A percentile compares a stretch with the other conserved stretches of the same genome.
Evolutionary conservation across 2,888 invertebrate species (phyloP).

Genomic region (Oscheius sp.): DNA sequence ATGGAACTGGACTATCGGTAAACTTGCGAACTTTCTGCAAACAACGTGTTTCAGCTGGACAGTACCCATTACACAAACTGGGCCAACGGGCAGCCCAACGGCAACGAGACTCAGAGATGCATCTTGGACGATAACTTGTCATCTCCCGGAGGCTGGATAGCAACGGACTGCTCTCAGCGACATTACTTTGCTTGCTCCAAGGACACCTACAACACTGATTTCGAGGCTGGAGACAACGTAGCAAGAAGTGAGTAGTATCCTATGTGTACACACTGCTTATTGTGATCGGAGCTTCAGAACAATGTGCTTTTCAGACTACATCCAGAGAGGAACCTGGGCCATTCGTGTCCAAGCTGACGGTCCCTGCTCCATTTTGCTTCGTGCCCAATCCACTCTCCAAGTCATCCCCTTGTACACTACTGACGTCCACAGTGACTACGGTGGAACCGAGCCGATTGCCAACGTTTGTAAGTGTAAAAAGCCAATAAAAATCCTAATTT

Average conservation of each 20-base stretch:
- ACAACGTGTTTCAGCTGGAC: constrained; percentile 25
- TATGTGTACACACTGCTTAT: background rate
- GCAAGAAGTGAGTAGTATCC: background rate
- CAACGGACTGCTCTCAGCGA: constrained; percentile 42
- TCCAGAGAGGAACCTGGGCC: constrained; percentile 58
- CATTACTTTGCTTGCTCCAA: constrained; percentile 52
- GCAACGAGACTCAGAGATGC: constrained; percentile 39
- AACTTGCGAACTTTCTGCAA: background rate
- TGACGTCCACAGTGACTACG: constrained; percentile 54
- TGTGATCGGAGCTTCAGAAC: too few species aligned
- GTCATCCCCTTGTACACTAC: constrained; percentile 48
- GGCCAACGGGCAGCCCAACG: constrained; percentile 48
- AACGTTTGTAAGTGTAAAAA: background rate
- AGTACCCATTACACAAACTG: constrained; percentile 50
- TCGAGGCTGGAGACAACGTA: constrained; percentile 28
- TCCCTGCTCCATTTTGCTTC: constrained; percentile 43
- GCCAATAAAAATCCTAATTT: too few species aligned
- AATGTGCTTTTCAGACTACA: constrained; percentile 4
- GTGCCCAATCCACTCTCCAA: constrained; percentile 51
- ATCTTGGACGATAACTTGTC: constrained; percentile 42
- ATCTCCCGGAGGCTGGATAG: constrained; percentile 39
- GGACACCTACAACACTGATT: constrained; percentile 44
- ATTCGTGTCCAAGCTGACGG: constrained; percentile 47
- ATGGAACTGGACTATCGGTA: constrained; percentile 15
- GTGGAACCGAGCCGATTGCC: constrained; percentile 39